A percentile compares a stretch with the other conserved stretches of the same genome.
Conservation (phyloP, 2,797 vertebrate genomes). For the Emys orbicularis region DNA sequence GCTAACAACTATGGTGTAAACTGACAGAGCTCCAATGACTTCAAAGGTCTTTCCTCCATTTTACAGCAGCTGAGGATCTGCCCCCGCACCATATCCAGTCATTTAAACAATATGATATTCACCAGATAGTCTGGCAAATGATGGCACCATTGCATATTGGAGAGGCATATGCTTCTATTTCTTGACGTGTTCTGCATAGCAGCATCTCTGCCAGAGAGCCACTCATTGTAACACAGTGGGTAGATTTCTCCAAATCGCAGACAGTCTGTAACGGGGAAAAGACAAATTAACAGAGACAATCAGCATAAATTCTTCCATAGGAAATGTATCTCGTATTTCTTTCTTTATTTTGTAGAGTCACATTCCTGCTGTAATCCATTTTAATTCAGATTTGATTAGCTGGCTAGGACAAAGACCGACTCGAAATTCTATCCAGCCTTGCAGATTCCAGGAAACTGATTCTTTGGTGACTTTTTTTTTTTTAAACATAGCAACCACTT, state of each 20-base stretch:
- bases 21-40: neutral
- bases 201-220: neutral
- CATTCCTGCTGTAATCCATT: neutral
- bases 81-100: neutral
- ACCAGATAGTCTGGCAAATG: neutral
- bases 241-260: neutral
- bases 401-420: neutral
- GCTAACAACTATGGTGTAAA: neutral
- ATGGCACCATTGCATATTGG: accelerated
- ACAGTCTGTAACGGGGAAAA: neutral
- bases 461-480: neutral
- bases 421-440: neutral
- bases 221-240: neutral
- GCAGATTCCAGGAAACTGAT: neutral
- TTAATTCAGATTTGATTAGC: neutral
- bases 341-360: neutral
- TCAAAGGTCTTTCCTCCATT: neutral
- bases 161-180: neutral
- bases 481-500: neutral
- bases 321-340: neutral
- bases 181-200: neutral
- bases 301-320: neutral
- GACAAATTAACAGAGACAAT: neutral
- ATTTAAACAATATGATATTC: neutral
- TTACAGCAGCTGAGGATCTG: neutral